Percentiles rank a stretch among this genome's conserved stretches.
Evolutionary conservation across 2,797 vertebrate species (phyloP).

Genomic region (Anabacerthia variegaticeps): DNA sequence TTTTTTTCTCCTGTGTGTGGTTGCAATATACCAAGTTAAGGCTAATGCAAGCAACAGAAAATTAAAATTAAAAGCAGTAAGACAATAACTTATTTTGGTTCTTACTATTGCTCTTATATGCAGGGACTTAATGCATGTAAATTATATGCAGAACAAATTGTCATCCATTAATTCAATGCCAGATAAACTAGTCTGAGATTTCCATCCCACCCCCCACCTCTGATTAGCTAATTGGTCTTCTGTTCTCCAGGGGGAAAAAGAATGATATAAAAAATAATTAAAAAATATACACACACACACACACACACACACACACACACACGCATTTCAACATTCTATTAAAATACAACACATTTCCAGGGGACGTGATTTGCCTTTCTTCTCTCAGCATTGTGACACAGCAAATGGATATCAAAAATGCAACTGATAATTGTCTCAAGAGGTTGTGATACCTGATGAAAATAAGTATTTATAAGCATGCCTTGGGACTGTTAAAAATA

Average conservation of each 20-base stretch:
- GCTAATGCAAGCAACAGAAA: background rate
- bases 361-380: background rate
- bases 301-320: no score
- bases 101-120: background rate
- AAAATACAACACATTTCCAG: background rate
- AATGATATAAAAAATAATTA: background rate
- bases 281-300: background rate
- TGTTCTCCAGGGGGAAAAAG: background rate
- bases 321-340: background rate
- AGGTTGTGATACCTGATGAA: background rate
- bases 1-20: background rate
- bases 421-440: background rate
- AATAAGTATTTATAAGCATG: background rate
- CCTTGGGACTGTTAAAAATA: background rate
- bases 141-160: background rate
- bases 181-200: background rate
- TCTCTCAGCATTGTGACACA: background rate
- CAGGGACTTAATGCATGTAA: background rate
- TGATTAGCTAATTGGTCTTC: background rate
- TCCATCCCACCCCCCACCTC: fast-evolving
- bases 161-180: background rate
- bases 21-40: background rate
- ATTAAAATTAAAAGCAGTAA: background rate
- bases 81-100: background rate
- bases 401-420: background rate